Percentiles rank a stretch among this genome's conserved stretches.
phyloP scores from a whole-genome alignment of 1,140 invertebrate genomes.

The Vollenhovia emeryi region DNA sequence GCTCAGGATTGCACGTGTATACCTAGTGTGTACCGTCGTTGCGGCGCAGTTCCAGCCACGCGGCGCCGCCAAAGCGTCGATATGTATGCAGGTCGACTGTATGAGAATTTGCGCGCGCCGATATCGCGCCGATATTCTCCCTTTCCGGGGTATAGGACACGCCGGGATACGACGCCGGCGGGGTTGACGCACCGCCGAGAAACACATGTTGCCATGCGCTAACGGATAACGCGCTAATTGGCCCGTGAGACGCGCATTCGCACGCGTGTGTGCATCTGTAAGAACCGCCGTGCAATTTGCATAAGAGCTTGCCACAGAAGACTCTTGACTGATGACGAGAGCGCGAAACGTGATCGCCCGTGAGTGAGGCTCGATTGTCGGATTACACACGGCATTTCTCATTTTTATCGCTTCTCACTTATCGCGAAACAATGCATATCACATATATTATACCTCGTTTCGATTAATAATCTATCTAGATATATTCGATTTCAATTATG shows the following conservation, averaged over 20 bases:
- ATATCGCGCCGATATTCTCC: conserved; percentile 80
- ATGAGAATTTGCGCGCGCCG: conserved; percentile 77
- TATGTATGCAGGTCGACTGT: conserved; percentile 81
- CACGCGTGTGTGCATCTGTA: neutral
- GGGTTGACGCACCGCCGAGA: conserved; percentile 76
- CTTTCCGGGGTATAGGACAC: conserved; percentile 62
- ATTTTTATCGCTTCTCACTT: neutral
- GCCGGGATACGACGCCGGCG: conserved; percentile 51
- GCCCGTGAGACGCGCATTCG: neutral
- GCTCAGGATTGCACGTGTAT: conserved; percentile 22
- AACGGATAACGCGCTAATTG: conserved; percentile 46
- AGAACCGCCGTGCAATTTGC: neutral
- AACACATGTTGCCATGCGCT: conserved; percentile 78
- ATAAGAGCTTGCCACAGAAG: neutral
- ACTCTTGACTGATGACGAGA: conserved; percentile 2
- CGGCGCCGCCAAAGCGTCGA: conserved; percentile 78
- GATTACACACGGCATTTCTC: neutral
- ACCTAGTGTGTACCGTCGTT: neutral
- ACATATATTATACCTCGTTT: neutral
- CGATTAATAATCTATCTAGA: neutral
- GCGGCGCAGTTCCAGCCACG: conserved; percentile 78
- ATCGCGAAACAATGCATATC: neutral
- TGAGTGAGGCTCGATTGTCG: neutral
- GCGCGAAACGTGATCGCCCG: neutral
- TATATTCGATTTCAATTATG: neutral